phyloP scores from a whole-genome alignment of 1,140 invertebrate species.

The Dinoponera quadriceps region DNA sequence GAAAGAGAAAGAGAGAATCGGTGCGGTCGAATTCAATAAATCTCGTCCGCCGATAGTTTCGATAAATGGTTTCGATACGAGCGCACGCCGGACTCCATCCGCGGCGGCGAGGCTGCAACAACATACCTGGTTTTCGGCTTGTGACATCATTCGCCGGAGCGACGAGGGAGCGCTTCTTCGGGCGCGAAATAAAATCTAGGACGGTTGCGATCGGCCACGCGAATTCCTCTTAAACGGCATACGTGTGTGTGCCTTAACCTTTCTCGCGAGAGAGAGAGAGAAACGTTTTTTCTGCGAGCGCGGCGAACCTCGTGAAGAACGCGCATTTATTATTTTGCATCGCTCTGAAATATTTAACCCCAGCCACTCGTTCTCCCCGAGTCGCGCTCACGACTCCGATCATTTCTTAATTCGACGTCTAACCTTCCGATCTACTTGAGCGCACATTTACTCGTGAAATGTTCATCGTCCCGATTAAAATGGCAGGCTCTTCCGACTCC shows the following conservation, averaged over 20 bases:
- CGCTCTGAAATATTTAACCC: not conserved
- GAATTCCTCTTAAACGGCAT: constrained; percentile 30
- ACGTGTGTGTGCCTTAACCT: not conserved
- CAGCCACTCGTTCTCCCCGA: not conserved
- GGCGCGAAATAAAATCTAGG: constrained; percentile 41
- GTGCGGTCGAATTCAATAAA: constrained; percentile 70
- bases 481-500: too few species aligned
- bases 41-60: constrained; percentile 70
- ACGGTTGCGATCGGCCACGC: not conserved
- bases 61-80: constrained; percentile 67
- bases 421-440: too few species aligned
- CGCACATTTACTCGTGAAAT: not conserved
- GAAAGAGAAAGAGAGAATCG: not conserved
- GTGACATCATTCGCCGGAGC: constrained; percentile 32
- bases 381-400: not conserved
- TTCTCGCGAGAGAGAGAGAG: not conserved
- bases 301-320: not conserved
- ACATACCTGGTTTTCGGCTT: constrained; percentile 37
- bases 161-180: constrained; percentile 29
- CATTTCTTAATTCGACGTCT: not conserved
- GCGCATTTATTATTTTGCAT: not conserved
- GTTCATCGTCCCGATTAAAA: too few species aligned
- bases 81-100: constrained; percentile 35
- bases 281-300: not conserved
- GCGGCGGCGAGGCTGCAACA: constrained; percentile 18